A percentile compares a stretch with the other conserved stretches of the same genome.
Conservation (phyloP, 2,888 invertebrate genomes). For the Drosophila peninsularis region DNA sequence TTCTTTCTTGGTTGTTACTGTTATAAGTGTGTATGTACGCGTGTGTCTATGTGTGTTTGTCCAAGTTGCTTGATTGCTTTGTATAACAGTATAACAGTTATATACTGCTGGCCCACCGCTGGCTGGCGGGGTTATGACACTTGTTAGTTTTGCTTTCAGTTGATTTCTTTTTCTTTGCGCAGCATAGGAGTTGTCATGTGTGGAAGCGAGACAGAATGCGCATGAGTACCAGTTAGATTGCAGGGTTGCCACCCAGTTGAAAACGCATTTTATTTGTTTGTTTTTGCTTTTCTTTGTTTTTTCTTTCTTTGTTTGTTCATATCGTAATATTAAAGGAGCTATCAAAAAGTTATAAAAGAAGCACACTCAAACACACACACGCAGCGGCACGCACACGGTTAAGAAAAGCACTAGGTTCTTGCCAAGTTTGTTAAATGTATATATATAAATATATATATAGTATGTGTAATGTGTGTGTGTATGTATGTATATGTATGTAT, state of each 20-base stretch:
- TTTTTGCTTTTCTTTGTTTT: slow-evolving; percentile 7
- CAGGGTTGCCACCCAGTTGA: slow-evolving; percentile 43
- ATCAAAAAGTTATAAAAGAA: slow-evolving; percentile 42
- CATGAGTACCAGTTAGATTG: slow-evolving; percentile 4
- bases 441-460: slow-evolving; percentile 14
- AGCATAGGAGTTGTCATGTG: slow-evolving; percentile 16
- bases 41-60: background rate
- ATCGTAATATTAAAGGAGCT: slow-evolving; percentile 35
- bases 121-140: slow-evolving; percentile 35
- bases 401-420: slow-evolving; percentile 43
- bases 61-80: slow-evolving; percentile 50
- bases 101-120: slow-evolving; percentile 15
- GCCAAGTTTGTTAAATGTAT: slow-evolving; percentile 40
- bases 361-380: slow-evolving; percentile 21
- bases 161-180: background rate
- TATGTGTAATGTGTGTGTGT: background rate
- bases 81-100: slow-evolving; percentile 33
- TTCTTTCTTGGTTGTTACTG: slow-evolving; percentile 51
- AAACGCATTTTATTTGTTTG: slow-evolving; percentile 28
- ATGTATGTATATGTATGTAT: slow-evolving; percentile 13
- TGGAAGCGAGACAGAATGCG: slow-evolving; percentile 29
- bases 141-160: slow-evolving; percentile 29
- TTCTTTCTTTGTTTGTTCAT: slow-evolving; percentile 19
- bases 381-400: slow-evolving; percentile 1
- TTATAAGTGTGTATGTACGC: slow-evolving; percentile 8